These are phyloP conservation scores for Austrolebias charrua DNA, from an alignment of 2,797 vertebrate species.

Conservation along the genomic window DNA sequence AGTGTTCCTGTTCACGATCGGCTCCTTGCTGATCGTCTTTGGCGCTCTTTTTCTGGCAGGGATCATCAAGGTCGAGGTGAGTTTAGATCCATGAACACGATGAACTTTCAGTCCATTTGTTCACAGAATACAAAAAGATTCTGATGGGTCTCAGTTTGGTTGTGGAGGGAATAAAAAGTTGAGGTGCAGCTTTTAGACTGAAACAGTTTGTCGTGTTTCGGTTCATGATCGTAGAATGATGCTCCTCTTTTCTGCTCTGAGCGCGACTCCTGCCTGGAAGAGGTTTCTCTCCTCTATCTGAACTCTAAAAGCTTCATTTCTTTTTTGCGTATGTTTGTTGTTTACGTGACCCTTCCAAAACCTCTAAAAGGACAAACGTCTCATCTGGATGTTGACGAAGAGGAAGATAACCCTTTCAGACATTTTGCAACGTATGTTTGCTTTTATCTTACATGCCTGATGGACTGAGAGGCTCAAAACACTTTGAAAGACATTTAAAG, in stretches of 20 bases:
- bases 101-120: background rate
- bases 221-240: background rate
- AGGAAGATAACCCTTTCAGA: background rate
- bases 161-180: background rate
- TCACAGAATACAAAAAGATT: no score
- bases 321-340: background rate
- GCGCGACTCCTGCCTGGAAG: background rate
- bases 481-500: background rate
- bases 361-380: background rate
- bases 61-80: constrained; percentile 89
- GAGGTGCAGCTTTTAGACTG: background rate
- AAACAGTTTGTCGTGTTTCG: background rate
- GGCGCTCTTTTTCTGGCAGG: constrained; percentile 89
- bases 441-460: background rate
- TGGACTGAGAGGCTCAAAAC: background rate
- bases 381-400: background rate
- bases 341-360: background rate
- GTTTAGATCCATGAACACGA: constrained; percentile 31
- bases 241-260: background rate
- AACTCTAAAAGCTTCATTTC: background rate
- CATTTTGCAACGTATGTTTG: background rate
- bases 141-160: no score
- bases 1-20: constrained; percentile 89
- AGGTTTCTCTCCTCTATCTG: background rate
- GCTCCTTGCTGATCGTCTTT: constrained; percentile 89